A percentile compares a stretch with the other conserved stretches of the same genome.
Conservation (phyloP, 2,888 invertebrate species). For the Trichogramma dendrolimi region DNA sequence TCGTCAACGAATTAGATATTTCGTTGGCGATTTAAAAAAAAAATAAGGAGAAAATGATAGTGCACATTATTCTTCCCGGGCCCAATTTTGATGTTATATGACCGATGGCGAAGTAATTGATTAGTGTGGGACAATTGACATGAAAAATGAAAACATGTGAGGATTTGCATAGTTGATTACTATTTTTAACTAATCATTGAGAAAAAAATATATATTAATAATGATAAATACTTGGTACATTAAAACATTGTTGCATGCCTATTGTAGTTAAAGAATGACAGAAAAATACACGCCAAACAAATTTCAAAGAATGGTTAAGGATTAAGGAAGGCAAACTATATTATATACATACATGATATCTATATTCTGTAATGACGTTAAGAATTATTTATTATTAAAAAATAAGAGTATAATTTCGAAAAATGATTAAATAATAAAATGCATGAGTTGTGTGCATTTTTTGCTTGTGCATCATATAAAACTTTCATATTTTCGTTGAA, state of each 20-base stretch:
- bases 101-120: slow-evolving; percentile 24
- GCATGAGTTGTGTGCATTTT: no score
- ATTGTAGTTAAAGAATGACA: slow-evolving; percentile 40
- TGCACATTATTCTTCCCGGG: slow-evolving; percentile 49
- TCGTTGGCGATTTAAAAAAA: background rate
- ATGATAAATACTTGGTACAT: slow-evolving; percentile 38
- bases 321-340: no score
- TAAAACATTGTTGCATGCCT: slow-evolving; percentile 49
- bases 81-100: slow-evolving; percentile 47
- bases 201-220: slow-evolving; percentile 8
- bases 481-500: no score
- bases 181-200: slow-evolving; percentile 43
- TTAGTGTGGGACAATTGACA: background rate
- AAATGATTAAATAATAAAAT: no score
- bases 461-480: no score
- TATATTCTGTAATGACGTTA: no score
- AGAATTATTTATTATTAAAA: no score
- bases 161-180: slow-evolving; percentile 36
- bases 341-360: no score
- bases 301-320: slow-evolving; percentile 2
- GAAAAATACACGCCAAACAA: slow-evolving; percentile 27
- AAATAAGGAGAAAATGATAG: slow-evolving; percentile 8
- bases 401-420: no score
- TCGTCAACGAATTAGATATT: slow-evolving; percentile 5
- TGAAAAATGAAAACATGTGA: slow-evolving; percentile 13